These are phyloP conservation scores for Isotomurus palustris DNA, from an alignment of 2,888 invertebrate genomes.

Conservation along the genomic window DNA sequence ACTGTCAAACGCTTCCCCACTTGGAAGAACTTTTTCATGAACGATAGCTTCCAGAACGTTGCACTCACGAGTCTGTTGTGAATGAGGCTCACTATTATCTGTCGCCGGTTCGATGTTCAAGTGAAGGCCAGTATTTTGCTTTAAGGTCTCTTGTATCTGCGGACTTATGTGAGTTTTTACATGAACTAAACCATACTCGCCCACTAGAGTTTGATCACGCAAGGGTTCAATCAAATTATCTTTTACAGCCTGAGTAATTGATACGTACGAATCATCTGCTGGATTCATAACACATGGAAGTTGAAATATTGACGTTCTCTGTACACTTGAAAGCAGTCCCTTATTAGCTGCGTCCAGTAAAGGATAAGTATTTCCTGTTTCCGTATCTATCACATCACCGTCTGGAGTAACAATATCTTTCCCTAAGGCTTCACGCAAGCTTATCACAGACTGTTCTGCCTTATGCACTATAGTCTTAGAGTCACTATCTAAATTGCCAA, in stretches of 20 bases:
- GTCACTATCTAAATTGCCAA: slow-evolving; percentile 82
- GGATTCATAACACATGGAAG: slow-evolving; percentile 86
- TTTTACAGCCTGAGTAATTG: slow-evolving; percentile 73
- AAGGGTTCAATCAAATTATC: slow-evolving; percentile 62
- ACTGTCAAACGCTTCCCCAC: slow-evolving; percentile 77
- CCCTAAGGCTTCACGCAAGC: slow-evolving; percentile 77
- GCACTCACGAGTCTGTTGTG: slow-evolving; percentile 60
- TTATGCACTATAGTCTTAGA: slow-evolving; percentile 79
- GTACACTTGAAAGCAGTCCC: slow-evolving; percentile 81
- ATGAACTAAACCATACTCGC: too few relatives aligned
- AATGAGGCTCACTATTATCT: neutral
- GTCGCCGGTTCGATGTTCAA: slow-evolving; percentile 54
- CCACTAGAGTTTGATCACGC: too few relatives aligned
- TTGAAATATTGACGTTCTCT: slow-evolving; percentile 83
- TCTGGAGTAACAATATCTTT: slow-evolving; percentile 72
- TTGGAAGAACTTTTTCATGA: slow-evolving; percentile 78
- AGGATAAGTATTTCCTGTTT: slow-evolving; percentile 66
- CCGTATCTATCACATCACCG: slow-evolving; percentile 66
- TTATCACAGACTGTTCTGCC: slow-evolving; percentile 70
- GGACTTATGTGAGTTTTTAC: neutral
- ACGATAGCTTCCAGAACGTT: slow-evolving; percentile 84
- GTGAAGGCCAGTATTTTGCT: neutral
- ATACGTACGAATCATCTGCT: slow-evolving; percentile 56
- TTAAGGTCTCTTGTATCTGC: neutral
- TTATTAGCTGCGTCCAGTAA: slow-evolving; percentile 83